Evolutionary conservation across 2,888 invertebrate species (phyloP), one percentile per base, ranked within the genome.

Genomic region (Dioctria linearis): DNA sequence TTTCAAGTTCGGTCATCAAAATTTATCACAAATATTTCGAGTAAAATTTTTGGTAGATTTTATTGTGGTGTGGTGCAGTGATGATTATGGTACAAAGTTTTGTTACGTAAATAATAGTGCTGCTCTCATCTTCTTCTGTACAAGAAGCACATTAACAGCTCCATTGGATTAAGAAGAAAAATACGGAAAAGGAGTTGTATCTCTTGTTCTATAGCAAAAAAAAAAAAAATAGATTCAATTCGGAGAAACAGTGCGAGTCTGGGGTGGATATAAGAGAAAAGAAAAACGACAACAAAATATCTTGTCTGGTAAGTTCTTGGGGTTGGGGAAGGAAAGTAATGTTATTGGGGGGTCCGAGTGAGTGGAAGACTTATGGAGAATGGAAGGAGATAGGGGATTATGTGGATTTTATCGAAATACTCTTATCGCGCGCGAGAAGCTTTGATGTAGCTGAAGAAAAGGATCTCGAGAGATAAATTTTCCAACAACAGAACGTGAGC

Each of bases 21-120:
- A 67, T 66, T 51, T 25, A 25, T 25, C 25, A 25, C 25, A 25
- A 25, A 25, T 25, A 25, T 25, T 25, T 25, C 25, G 25, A 25
- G 69, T 25, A 25, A 46, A 46, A 25, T 25, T 25, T 25, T 65
- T 40, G 40, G 5, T 6, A 37, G 6, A 39, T 37, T 65, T 65
- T 40, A 39, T 65, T 40, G 65, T 8, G 8, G 65, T 40, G 40
- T 5, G 39, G 71, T 71, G 71, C 54, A 69, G 69, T 69, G 69
- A 25, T 25, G 25, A 25, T 25, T 25, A 25, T 25, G 25, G 25
- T 25, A 25, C 25, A 25, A 40, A 43, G 42, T 54, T n/a, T 11
- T 40, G 43, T 75, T 75, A 75, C 75, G 75, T 75, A 75, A 75
- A 75, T 75, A 75, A 75, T 75, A 59, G 75, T 61, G 57, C 25